Conservation (phyloP, 2,888 invertebrate genomes). For the Acronicta aceris region DNA sequence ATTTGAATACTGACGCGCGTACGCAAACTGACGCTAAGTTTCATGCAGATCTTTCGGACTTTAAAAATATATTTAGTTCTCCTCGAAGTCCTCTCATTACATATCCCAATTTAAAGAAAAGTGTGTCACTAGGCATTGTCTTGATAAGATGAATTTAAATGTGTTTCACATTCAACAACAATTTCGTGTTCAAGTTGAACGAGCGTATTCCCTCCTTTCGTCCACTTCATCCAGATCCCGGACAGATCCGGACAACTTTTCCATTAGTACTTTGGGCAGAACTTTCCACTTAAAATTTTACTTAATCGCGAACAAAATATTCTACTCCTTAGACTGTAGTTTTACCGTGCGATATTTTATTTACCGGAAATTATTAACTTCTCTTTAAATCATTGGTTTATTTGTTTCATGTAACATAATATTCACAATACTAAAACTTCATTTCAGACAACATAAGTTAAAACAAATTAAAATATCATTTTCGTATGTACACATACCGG, state of each 20-base stretch:
- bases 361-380: constrained; percentile 66
- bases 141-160: constrained; percentile 61
- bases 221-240: constrained; percentile 65
- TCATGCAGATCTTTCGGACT: constrained; percentile 14
- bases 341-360: constrained; percentile 67
- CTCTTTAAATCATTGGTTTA: constrained; percentile 58
- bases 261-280: constrained; percentile 75
- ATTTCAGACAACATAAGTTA: no score
- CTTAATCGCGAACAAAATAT: constrained; percentile 78
- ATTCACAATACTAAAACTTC: constrained; percentile 8
- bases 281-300: constrained; percentile 79
- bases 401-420: constrained; percentile 44
- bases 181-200: constrained; percentile 66
- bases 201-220: constrained; percentile 68
- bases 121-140: constrained; percentile 25
- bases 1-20: constrained; percentile 6
- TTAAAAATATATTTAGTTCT: neutral
- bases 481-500: neutral
- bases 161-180: constrained; percentile 71
- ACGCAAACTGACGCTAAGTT: constrained; percentile 15
- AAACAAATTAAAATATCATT: no score
- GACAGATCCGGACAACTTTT: constrained; percentile 74
- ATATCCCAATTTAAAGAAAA: constrained; percentile 25
- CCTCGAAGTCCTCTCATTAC: constrained; percentile 13
- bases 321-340: constrained; percentile 63